A percentile compares a stretch with the other conserved stretches of the same genome.
Evolutionary conservation across 2,888 invertebrate genomes (phyloP).

Genomic region (Parnassius mnemosyne): DNA sequence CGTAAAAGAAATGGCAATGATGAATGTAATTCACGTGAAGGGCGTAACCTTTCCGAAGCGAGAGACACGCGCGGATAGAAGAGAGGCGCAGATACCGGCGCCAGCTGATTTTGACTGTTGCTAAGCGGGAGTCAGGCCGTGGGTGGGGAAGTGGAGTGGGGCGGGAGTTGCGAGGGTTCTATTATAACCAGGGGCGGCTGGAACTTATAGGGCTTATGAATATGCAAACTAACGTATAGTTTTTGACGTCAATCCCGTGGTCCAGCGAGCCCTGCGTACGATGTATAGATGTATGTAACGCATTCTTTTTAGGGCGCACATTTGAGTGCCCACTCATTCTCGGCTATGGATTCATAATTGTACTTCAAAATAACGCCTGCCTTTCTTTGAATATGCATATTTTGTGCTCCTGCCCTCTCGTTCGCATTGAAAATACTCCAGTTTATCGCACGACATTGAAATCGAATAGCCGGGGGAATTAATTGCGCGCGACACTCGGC

Average conservation of each 20-base stretch:
- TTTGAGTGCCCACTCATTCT: too few species aligned
- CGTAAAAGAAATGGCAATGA: not conserved
- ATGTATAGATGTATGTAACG: not conserved
- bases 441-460: too few species aligned
- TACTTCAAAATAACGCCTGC: too few species aligned
- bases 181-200: constrained; percentile 23
- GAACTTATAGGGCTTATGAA: constrained; percentile 39
- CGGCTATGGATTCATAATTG: too few species aligned
- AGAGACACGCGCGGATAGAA: not conserved
- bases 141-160: not conserved
- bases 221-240: constrained; percentile 33
- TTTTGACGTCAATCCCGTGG: not conserved
- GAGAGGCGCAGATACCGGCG: constrained; percentile 15
- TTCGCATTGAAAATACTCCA: too few species aligned
- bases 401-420: too few species aligned
- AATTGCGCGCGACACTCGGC: constrained; percentile 5
- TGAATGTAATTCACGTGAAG: not conserved
- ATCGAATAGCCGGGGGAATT: not conserved
- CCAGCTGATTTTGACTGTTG: constrained; percentile 43
- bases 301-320: too few species aligned
- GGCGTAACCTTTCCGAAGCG: not conserved
- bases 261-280: not conserved
- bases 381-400: too few species aligned
- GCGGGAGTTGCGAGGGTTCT: not conserved
- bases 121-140: constrained; percentile 29